Conservation (phyloP, 2,113 vertebrate genomes). For the Xiphophorus couchianus region DNA sequence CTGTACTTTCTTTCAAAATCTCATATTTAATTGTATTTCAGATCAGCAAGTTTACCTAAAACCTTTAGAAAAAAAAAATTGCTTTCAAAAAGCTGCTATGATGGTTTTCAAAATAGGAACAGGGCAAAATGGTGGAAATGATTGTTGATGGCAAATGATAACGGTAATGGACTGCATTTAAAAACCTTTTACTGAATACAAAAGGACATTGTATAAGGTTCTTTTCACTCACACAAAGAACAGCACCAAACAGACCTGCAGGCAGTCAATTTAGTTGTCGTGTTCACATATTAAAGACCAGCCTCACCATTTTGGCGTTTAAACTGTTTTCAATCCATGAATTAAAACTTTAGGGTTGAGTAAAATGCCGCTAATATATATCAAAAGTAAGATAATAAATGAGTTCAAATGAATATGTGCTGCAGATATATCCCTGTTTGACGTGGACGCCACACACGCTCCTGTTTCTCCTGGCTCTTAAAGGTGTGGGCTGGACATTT, state of each 20-base stretch:
- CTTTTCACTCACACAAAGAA: background rate
- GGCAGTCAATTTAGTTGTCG: background rate
- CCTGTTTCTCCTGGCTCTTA: conserved; percentile 24
- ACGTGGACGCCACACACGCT: background rate
- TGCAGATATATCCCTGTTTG: background rate
- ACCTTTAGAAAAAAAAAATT: background rate
- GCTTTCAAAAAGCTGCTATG: background rate
- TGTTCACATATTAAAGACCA: background rate
- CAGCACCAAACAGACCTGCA: background rate
- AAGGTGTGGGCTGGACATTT: conserved; percentile 65
- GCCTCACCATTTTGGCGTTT: background rate
- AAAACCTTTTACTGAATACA: background rate
- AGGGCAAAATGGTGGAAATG: background rate
- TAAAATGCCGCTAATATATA: background rate
- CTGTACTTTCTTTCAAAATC: background rate
- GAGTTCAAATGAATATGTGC: background rate
- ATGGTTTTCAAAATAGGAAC: background rate
- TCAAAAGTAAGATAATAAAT: background rate
- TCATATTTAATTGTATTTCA: background rate
- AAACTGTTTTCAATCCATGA: background rate
- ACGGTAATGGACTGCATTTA: background rate
- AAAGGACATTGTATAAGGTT: background rate
- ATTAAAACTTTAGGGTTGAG: background rate
- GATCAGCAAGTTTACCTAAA: background rate
- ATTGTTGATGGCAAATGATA: background rate